Percentiles rank a stretch among this genome's conserved stretches.
Conservation (phyloP, 2,888 invertebrate genomes). For the Aelia acuminata region DNA sequence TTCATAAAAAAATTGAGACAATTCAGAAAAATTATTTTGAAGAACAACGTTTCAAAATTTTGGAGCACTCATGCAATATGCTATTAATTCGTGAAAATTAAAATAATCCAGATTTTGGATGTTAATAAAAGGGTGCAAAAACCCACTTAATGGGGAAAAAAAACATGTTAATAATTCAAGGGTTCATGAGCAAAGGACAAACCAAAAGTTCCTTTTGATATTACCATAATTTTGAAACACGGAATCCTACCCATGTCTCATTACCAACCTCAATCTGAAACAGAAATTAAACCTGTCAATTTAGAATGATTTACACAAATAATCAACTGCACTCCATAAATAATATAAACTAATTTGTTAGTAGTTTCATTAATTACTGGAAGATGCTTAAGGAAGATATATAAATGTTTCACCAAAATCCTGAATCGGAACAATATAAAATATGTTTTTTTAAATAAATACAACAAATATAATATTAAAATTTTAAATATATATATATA, state of each 20-base stretch:
- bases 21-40: background rate
- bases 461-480: too few relatives aligned
- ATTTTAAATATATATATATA: too few relatives aligned
- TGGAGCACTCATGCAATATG: background rate
- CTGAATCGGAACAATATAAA: too few relatives aligned
- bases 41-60: background rate
- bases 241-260: constrained; percentile 1
- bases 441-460: too few relatives aligned
- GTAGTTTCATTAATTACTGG: too few relatives aligned
- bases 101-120: background rate
- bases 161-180: background rate
- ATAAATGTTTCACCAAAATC: too few relatives aligned
- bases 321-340: background rate
- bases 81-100: background rate
- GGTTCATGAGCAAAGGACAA: background rate
- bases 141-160: background rate
- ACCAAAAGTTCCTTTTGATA: background rate
- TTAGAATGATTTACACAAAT: background rate
- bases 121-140: background rate
- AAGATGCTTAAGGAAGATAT: too few relatives aligned
- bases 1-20: background rate
- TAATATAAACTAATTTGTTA: background rate
- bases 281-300: constrained; percentile 3
- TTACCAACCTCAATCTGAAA: constrained; percentile 45
- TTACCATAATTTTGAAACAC: constrained; percentile 44